Percentiles rank a stretch among this genome's conserved stretches.
Evolutionary conservation across 2,888 invertebrate genomes (phyloP).

Genomic region (Nasonovia ribisnigri): DNA sequence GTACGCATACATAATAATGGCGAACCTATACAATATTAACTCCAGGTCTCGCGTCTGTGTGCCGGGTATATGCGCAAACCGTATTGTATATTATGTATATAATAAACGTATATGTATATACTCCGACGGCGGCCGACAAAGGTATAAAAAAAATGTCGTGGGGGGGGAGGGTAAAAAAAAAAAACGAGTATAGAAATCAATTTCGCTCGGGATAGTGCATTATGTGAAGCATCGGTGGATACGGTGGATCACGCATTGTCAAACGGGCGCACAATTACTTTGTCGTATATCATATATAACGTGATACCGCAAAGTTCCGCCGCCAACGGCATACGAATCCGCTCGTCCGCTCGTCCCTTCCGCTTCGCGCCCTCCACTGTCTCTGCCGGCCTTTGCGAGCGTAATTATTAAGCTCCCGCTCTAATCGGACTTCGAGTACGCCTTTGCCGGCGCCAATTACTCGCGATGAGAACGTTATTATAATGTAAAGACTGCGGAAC

Average conservation of each 20-base stretch:
- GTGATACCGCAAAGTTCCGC: neutral
- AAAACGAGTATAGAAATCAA: conserved; percentile 40
- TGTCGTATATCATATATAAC: conserved; percentile 10
- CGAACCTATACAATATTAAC: conserved; percentile 30
- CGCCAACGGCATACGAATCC: neutral
- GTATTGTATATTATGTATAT: neutral
- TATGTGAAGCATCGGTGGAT: neutral
- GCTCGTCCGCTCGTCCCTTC: neutral
- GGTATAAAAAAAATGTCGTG: neutral
- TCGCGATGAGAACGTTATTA: neutral
- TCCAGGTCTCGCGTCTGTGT: neutral
- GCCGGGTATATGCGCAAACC: neutral
- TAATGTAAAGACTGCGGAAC: neutral
- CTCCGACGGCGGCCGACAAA: conserved; percentile 2
- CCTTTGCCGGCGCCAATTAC: neutral
- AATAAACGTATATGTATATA: neutral
- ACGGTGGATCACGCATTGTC: conserved; percentile 6
- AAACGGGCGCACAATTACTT: conserved; percentile 52
- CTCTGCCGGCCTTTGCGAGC: neutral
- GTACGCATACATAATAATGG: neutral
- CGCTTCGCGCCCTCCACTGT: neutral
- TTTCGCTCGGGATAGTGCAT: conserved; percentile 44
- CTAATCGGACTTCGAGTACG: neutral
- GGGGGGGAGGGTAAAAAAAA: neutral
- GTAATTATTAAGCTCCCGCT: conserved; percentile 33